A percentile compares a stretch with the other conserved stretches of the same genome.
Conservation (phyloP, 2,888 invertebrate genomes). For the Tuta absoluta region DNA sequence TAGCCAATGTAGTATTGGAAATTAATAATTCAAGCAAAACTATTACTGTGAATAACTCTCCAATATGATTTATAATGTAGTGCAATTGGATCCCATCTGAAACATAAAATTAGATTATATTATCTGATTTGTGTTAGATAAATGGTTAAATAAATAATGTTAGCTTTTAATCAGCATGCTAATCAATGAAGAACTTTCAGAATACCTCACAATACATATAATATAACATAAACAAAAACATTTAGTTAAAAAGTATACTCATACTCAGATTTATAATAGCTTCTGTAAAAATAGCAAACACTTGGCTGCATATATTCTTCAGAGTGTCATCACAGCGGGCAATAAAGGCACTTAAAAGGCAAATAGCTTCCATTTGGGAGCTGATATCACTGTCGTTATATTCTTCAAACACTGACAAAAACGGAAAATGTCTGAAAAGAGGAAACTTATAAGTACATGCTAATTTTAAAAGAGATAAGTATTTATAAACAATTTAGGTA, state of each 20-base stretch:
- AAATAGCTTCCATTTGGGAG: constrained; percentile 81
- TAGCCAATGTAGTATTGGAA: constrained; percentile 59
- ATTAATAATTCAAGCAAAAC: constrained; percentile 84
- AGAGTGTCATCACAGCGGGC: constrained; percentile 87
- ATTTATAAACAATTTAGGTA: neutral
- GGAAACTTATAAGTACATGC: neutral
- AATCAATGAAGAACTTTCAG: neutral
- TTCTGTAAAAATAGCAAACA: constrained; percentile 85
- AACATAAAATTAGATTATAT: constrained; percentile 35
- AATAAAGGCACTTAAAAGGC: constrained; percentile 84
- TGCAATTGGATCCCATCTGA: constrained; percentile 73
- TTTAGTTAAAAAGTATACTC: constrained; percentile 37
- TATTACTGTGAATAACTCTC: constrained; percentile 84
- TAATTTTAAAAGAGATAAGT: constrained; percentile 7
- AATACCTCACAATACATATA: neutral
- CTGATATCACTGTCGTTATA: constrained; percentile 75
- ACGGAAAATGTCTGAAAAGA: constrained; percentile 76
- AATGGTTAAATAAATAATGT: neutral
- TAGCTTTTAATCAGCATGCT: no score
- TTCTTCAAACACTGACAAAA: constrained; percentile 86
- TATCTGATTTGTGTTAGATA: neutral
- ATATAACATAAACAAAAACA: constrained; percentile 8
- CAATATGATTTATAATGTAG: constrained; percentile 79
- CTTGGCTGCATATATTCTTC: constrained; percentile 86
- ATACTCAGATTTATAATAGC: constrained; percentile 71